Base-by-base conservation (phyloP, 2,888 invertebrate genomes). In the Nineta flava region DNA sequence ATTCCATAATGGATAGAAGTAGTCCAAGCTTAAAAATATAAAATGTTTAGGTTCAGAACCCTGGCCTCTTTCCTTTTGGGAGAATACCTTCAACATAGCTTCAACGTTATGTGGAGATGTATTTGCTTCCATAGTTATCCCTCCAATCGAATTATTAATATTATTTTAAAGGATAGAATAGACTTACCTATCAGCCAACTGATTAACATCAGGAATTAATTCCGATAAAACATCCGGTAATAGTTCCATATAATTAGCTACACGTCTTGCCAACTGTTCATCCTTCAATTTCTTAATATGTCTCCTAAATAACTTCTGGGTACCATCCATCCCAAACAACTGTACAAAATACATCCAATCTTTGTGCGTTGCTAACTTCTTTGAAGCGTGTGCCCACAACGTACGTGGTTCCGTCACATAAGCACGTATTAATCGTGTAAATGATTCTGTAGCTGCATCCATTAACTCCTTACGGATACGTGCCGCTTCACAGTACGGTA, bases 301-400 rank as follows among this genome's bases (percentile, higher is more conserved):
- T 51, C 83, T 71, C 56, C 83, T 73, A 63, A 88, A 88, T 55
- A 86, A 71, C 59, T 81, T 73, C 59, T 75, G 75, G 38, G 81
- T 79, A 57, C 73, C 73, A 59, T 79, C 80, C 53, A 65, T 81
- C 48, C 94, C 94, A 65, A 93, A 92, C 51, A 92, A 75, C 63
- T 93, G 91, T 34, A 87, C 81, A 66, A 87, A 90, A 65, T 87
- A 85, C 50, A 82, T 74, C 79, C 90, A 94, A 62, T 95, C 94
- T 47, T 87, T 85, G 60, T 88, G 85, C 55, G 84, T 83, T 49
- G 85, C 81, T 52, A 95, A 72, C 66, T 87, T 84, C 66, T 91
- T 90, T 55, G 83, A 83, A 10, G 85, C 84, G 58, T 86, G 82
- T 35, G 86, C 85, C 92, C 91, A 94, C 57, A 85, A 74, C 54